Conservation (phyloP, 2,888 invertebrate species). For the Macrosiphum euphorbiae region DNA sequence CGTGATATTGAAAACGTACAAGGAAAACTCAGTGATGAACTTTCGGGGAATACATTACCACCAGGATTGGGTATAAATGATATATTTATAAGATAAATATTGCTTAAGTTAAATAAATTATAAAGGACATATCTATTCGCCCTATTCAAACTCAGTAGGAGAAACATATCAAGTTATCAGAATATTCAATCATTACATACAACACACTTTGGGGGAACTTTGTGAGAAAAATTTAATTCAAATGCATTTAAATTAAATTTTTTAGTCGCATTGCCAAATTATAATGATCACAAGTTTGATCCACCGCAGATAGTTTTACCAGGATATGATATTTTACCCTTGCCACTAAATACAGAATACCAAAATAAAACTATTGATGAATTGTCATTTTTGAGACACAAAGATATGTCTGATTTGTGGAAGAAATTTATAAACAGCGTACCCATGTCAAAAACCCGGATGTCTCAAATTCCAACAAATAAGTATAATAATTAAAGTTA, state of each 20-base stretch:
- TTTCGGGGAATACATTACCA: not conserved
- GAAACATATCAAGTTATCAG: not conserved
- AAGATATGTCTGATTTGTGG: constrained; percentile 46
- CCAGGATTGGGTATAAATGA: not conserved
- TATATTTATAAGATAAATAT: not conserved
- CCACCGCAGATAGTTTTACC: constrained; percentile 25
- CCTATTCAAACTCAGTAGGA: not conserved
- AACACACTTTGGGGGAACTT: too few species aligned
- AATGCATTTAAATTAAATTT: not conserved
- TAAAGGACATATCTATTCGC: not conserved
- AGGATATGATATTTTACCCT: constrained; percentile 19
- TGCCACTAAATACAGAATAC: not conserved
- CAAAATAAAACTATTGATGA: constrained; percentile 1
- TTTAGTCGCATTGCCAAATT: constrained; percentile 9
- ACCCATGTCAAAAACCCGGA: not conserved
- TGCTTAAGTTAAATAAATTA: not conserved
- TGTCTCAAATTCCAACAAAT: not conserved
- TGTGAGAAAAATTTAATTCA: not conserved
- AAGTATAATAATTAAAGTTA: not conserved
- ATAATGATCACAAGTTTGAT: not conserved
- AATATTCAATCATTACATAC: too few species aligned
- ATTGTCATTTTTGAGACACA: not conserved
- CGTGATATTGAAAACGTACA: constrained; percentile 29
- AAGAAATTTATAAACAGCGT: not conserved
- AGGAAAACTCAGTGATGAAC: constrained; percentile 25